phyloP scores from a whole-genome alignment of 2,797 vertebrate genomes.

The Rhinichthys osculus region DNA sequence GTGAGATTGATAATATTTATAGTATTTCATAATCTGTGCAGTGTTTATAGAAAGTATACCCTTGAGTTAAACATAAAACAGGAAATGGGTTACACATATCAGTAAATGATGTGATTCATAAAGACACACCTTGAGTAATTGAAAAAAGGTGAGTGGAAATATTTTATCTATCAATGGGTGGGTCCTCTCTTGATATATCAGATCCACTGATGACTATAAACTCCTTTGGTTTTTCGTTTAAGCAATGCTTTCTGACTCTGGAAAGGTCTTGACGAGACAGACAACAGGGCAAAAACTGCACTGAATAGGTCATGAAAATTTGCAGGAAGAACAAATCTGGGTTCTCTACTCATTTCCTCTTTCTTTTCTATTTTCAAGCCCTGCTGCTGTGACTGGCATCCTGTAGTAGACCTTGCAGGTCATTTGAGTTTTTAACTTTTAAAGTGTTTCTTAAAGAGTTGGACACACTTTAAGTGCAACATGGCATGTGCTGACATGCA shows the following conservation, averaged over 20 bases:
- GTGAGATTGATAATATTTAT: background rate
- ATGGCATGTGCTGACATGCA: conserved; percentile 21
- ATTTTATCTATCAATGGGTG: conserved; percentile 26
- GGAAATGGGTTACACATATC: conserved; percentile 14
- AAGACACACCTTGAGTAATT: conserved; percentile 54
- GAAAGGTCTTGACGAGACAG: conserved; percentile 3
- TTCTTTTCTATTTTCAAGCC: conserved; percentile 27
- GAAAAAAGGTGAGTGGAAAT: conserved; percentile 5
- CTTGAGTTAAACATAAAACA: background rate
- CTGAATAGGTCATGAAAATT: background rate
- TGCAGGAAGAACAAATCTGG: conserved; percentile 11
- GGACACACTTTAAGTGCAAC: background rate
- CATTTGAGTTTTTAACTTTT: conserved; percentile 8
- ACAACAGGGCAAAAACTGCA: background rate
- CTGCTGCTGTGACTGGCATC: conserved; percentile 17
- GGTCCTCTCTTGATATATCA: conserved; percentile 5
- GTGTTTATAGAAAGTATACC: conserved; percentile 3
- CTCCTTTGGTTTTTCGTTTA: background rate
- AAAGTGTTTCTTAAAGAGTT: conserved; percentile 3
- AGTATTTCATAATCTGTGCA: background rate
- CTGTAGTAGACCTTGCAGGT: conserved; percentile 26
- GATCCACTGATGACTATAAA: background rate
- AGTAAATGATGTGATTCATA: conserved; percentile 8
- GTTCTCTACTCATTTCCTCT: conserved; percentile 23
- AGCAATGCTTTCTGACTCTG: conserved; percentile 4